A percentile compares a stretch with the other conserved stretches of the same genome.
phyloP scores from a whole-genome alignment of 2,113 vertebrate genomes.

The Anolis sagrei region DNA sequence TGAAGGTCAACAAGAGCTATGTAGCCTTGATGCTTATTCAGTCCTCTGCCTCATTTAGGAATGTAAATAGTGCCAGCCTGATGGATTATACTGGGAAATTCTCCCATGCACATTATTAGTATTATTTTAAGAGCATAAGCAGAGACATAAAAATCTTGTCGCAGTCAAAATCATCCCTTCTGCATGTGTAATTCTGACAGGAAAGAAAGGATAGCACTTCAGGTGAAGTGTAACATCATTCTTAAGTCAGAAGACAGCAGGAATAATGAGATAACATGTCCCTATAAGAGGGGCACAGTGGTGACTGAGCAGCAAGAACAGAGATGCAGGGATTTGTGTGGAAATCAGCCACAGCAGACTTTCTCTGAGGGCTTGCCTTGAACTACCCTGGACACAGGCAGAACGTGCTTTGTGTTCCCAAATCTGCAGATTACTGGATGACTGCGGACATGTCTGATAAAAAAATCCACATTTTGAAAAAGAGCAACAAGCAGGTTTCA shows the following conservation, averaged over 20 bases:
- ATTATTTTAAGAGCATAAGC: neutral
- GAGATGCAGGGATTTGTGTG: neutral
- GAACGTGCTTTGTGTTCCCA: too few relatives aligned
- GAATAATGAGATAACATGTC: neutral
- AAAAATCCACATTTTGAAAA: too few relatives aligned
- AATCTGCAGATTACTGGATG: too few relatives aligned
- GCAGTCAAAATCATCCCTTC: neutral
- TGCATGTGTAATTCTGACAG: neutral
- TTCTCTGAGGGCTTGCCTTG: too few relatives aligned
- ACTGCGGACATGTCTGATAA: too few relatives aligned
- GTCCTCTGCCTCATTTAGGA: constrained; percentile 19
- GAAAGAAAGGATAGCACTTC: neutral
- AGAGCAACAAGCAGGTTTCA: too few relatives aligned
- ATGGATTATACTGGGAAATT: neutral
- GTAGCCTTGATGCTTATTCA: constrained; percentile 2
- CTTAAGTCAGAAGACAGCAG: neutral
- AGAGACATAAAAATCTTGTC: neutral
- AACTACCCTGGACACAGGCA: too few relatives aligned
- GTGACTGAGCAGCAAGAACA: neutral
- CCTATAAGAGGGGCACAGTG: neutral
- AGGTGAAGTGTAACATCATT: neutral
- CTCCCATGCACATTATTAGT: neutral
- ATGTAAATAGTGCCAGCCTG: constrained; percentile 14
- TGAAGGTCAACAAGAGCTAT: neutral
- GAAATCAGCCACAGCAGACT: neutral